Percentiles rank a stretch among this genome's conserved stretches.
These are phyloP conservation scores for Lutjanus erythropterus DNA, from an alignment of 2,113 vertebrate species.

Conservation along the genomic window DNA sequence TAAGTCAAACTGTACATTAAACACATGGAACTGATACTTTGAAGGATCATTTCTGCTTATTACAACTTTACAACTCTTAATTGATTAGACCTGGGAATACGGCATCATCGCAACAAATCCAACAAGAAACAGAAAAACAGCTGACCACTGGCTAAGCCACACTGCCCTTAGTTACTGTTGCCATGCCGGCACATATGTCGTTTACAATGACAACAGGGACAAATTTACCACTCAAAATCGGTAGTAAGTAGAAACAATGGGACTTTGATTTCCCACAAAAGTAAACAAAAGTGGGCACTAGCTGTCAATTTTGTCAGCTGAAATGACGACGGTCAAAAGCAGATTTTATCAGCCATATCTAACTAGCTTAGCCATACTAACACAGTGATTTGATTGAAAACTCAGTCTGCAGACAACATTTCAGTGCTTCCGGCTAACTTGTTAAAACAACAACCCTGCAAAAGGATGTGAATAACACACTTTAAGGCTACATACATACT, in stretches of 20 bases:
- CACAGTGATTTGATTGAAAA: background rate
- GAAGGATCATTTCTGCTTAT: background rate
- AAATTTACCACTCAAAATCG: too few relatives aligned
- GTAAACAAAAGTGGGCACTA: too few relatives aligned
- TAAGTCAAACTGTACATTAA: background rate
- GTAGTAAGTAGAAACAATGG: too few relatives aligned
- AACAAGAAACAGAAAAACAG: background rate
- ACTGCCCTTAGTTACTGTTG: background rate
- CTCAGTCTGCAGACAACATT: too few relatives aligned
- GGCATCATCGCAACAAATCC: background rate
- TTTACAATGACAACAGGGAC: too few relatives aligned
- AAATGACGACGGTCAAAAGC: background rate
- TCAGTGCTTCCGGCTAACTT: background rate
- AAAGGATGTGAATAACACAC: background rate
- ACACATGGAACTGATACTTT: conserved; percentile 1
- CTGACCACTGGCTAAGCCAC: background rate
- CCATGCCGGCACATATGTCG: background rate
- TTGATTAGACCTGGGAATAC: background rate
- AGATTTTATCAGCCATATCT: background rate
- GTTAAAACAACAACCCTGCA: background rate
- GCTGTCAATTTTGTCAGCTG: background rate
- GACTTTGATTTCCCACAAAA: too few relatives aligned
- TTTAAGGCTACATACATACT: too few relatives aligned
- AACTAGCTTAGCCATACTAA: background rate
- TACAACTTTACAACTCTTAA: background rate